Evolutionary conservation across 2,797 vertebrate species (phyloP).

Genomic region (Dallia pectoralis): DNA sequence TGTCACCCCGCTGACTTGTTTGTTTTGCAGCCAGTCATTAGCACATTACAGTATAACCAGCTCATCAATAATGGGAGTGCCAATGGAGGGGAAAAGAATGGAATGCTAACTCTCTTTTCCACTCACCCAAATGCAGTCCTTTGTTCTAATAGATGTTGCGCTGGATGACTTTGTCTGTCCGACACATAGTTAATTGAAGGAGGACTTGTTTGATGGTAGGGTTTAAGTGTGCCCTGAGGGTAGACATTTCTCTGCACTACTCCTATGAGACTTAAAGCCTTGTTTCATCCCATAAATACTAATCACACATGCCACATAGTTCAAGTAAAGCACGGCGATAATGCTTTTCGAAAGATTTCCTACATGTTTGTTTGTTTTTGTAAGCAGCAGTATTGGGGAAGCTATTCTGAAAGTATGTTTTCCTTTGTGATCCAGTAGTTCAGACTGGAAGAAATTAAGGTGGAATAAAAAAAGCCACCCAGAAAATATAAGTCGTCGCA

Average conservation of each 20-base stretch:
- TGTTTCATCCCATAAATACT: conserved; percentile 47
- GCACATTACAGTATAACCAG: background rate
- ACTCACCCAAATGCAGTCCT: background rate
- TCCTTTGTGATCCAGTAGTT: too few relatives aligned
- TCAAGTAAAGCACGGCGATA: background rate
- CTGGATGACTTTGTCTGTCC: conserved; percentile 5
- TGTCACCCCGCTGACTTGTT: background rate
- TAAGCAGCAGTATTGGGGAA: too few relatives aligned
- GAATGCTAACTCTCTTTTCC: background rate
- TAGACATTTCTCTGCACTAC: conserved; percentile 48
- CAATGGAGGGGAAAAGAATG: background rate
- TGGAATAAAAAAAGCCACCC: too few relatives aligned
- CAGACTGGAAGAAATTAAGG: too few relatives aligned
- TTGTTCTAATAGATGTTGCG: background rate
- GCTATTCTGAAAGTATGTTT: too few relatives aligned
- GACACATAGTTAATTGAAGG: conserved; percentile 52
- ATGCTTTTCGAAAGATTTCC: background rate
- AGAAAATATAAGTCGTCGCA: too few relatives aligned
- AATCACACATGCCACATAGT: conserved; percentile 31
- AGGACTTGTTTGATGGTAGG: conserved; percentile 61
- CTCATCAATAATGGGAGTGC: too few relatives aligned
- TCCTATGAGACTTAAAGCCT: conserved; percentile 60
- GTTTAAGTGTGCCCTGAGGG: conserved; percentile 64
- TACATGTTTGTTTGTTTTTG: background rate
- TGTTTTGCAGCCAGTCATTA: background rate